phyloP scores from a whole-genome alignment of 2,113 vertebrate species.

The Brachyistius frenatus region DNA sequence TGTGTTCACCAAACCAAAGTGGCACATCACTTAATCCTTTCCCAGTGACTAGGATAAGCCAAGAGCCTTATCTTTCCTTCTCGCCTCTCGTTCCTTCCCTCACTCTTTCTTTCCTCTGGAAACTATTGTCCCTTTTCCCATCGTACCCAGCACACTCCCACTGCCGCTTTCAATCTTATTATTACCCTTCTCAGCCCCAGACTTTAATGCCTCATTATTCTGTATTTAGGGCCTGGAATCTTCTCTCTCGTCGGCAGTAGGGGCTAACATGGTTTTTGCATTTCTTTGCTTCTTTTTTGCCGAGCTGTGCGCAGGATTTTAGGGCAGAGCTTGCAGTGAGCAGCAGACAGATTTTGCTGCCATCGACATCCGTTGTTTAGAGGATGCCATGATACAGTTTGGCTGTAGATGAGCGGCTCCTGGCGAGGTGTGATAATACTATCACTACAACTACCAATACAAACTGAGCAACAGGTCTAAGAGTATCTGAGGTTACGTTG shows the following conservation, averaged over 20 bases:
- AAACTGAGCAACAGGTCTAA: slow-evolving; percentile 43
- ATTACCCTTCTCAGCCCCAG: slow-evolving; percentile 61
- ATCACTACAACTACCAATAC: slow-evolving; percentile 5
- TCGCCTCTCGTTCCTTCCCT: slow-evolving; percentile 38
- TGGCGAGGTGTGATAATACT: slow-evolving; percentile 43
- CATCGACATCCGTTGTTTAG: slow-evolving; percentile 7
- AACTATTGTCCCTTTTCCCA: slow-evolving; percentile 70
- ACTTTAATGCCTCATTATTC: slow-evolving; percentile 76
- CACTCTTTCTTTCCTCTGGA: slow-evolving; percentile 62
- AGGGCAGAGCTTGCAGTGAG: slow-evolving; percentile 35
- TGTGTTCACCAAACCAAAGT: slow-evolving; percentile 53
- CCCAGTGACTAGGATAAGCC: slow-evolving; percentile 78
- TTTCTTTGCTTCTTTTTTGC: slow-evolving; percentile 62
- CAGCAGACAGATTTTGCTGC: slow-evolving; percentile 48
- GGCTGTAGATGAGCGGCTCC: background rate
- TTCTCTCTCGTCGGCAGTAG: slow-evolving; percentile 36
- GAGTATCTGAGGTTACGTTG: slow-evolving; percentile 10
- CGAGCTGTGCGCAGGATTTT: slow-evolving; percentile 58
- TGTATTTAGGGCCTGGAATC: slow-evolving; percentile 64
- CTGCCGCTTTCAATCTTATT: slow-evolving; percentile 51
- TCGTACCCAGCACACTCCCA: slow-evolving; percentile 29
- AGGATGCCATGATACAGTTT: slow-evolving; percentile 1
- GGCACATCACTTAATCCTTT: slow-evolving; percentile 75
- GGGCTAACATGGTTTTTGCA: slow-evolving; percentile 57
- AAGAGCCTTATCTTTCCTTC: slow-evolving; percentile 69